phyloP scores from a whole-genome alignment of 2,888 invertebrate species.

The Coremacera marginata region DNA sequence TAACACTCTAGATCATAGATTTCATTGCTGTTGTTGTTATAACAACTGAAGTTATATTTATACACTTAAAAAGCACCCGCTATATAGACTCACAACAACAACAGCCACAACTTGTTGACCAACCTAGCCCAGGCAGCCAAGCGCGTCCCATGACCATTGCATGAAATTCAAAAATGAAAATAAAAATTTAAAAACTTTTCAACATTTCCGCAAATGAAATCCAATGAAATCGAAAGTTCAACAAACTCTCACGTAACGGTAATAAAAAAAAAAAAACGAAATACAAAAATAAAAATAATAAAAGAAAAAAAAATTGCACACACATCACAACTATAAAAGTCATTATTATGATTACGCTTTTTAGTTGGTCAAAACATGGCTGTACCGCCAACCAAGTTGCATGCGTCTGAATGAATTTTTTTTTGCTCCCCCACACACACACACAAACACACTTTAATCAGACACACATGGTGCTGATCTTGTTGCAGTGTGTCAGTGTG shows the following conservation, averaged over 20 bases:
- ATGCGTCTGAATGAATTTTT: too few species aligned
- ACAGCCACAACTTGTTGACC: slow-evolving; percentile 19
- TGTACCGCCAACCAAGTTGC: background rate
- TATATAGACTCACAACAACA: background rate
- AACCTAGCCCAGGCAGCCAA: slow-evolving; percentile 7
- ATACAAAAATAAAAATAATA: background rate
- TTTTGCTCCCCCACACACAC: too few species aligned
- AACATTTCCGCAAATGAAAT: slow-evolving; percentile 40
- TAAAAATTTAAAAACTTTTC: background rate
- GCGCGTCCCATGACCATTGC: slow-evolving; percentile 25
- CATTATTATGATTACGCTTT: slow-evolving; percentile 1
- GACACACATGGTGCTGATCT: too few species aligned
- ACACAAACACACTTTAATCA: too few species aligned
- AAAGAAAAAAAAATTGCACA: slow-evolving; percentile 16
- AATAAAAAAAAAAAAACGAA: slow-evolving; percentile 26
- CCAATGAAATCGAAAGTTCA: slow-evolving; percentile 66
- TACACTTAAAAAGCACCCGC: background rate
- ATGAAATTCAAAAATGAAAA: background rate
- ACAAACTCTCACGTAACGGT: slow-evolving; percentile 58
- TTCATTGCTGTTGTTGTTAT: slow-evolving; percentile 29
- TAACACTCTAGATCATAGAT: background rate
- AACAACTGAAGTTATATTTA: slow-evolving; percentile 14
- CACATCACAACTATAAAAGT: slow-evolving; percentile 41
- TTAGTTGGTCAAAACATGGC: slow-evolving; percentile 5
- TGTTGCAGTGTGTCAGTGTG: too few species aligned